Base-by-base conservation (phyloP, 2,888 invertebrate species). In the Argynnis bischoffii region DNA sequence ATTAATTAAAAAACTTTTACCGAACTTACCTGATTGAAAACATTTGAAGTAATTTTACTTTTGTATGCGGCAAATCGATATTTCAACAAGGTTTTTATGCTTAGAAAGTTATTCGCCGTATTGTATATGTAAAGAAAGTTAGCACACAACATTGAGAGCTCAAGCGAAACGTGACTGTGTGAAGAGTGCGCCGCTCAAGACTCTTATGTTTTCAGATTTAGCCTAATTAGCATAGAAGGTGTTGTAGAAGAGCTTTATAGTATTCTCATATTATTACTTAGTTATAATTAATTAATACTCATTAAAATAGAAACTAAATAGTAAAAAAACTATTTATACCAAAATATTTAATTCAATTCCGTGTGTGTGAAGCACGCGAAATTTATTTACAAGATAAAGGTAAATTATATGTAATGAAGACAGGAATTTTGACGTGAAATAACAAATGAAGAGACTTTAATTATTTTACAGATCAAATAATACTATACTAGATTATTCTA, bases 81-180 rank as follows among this genome's bases (percentile, higher is more conserved):
- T 54, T 60, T 66, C 54, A 66, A 54, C 54, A 54, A 66, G 66
- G 31, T 66, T 46, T 54, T 66, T 66, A 48, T 35, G 60, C 57
- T 57, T 26, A 57, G 47, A 57, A 47, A 21, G 57, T 57, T 26
- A 21, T n/a, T 57, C n/a, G 47, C 18, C 26, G 11, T 41, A 35
- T 60, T 46, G 61, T 47, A 55, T 55, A 50, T 61, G 59, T 64
- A 54, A 21, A 65, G 55, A 59, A 64, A 41, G 61, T 48, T 59
- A 55, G 54, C 59, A 55, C 46, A 60, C 18, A 5, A 66, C 56
- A 16, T 55, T 35, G 53, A 55, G 63, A 48, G 63, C 26, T 48
- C 48, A 60, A 57, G 48, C 48, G 53, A 63, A 66, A 69, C 69
- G 66, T 69, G 69, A 66, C 69, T 54, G 21, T 46, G 48, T 59